phyloP scores from a whole-genome alignment of 2,797 vertebrate genomes.

The Arctocebus calabarensis region DNA sequence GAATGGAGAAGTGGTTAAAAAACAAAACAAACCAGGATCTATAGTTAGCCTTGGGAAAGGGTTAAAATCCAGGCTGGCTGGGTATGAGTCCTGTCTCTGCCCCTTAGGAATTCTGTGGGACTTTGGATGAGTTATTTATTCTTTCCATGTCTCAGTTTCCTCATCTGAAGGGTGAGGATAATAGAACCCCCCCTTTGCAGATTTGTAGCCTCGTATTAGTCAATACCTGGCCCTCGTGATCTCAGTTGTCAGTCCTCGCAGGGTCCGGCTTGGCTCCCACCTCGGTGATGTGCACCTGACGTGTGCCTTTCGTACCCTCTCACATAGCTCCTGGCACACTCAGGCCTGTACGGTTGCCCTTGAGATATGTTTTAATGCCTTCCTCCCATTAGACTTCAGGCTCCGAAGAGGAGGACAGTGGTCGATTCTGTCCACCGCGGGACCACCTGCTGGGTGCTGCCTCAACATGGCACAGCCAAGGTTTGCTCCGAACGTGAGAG shows the following conservation, averaged over 20 bases:
- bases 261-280: too few species aligned
- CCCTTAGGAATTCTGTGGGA: rapidly evolving
- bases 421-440: rapidly evolving
- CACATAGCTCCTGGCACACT: rapidly evolving
- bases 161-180: not conserved
- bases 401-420: rapidly evolving
- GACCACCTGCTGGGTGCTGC: not conserved
- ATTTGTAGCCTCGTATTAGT: not conserved
- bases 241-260: rapidly evolving
- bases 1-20: not conserved
- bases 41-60: not conserved
- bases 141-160: not conserved
- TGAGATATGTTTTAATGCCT: rapidly evolving
- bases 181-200: not conserved
- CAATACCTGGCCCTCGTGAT: rapidly evolving
- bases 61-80: not conserved
- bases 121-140: not conserved
- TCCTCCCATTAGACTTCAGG: not conserved
- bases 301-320: rapidly evolving
- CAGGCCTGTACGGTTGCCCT: not conserved
- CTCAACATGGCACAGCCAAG: rapidly evolving
- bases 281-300: not conserved
- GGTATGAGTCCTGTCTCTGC: too few species aligned
- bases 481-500: not conserved
- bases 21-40: not conserved